phyloP scores from a whole-genome alignment of 92 coral and sea anemone species.

The Palythoa grandiflora region DNA sequence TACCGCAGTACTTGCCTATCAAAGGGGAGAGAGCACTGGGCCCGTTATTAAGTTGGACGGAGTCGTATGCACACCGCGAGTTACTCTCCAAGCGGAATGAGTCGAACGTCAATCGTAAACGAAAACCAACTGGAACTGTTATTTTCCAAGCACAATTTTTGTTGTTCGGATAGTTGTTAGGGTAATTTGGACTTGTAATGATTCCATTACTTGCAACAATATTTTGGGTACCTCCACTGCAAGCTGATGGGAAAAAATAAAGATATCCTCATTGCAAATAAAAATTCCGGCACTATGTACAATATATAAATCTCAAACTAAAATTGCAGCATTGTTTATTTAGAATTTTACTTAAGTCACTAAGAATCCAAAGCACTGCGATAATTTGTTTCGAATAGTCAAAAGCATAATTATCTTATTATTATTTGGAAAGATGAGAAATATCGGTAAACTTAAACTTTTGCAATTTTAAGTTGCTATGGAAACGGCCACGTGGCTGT shows the following conservation, averaged over 20 bases:
- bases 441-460: too few relatives aligned
- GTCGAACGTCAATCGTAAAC: conserved; percentile 35
- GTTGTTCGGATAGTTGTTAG: conserved; percentile 30
- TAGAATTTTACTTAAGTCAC: too few relatives aligned
- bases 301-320: too few relatives aligned
- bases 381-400: too few relatives aligned
- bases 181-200: conserved; percentile 40
- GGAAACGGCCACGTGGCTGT: too few relatives aligned
- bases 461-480: too few relatives aligned
- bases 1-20: neutral
- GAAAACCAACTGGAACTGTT: conserved; percentile 32
- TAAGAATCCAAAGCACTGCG: too few relatives aligned
- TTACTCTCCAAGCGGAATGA: conserved; percentile 36
- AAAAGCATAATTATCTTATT: too few relatives aligned
- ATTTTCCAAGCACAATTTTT: conserved; percentile 46
- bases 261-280: too few relatives aligned
- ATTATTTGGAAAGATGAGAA: too few relatives aligned
- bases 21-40: neutral
- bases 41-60: neutral
- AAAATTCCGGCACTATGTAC: too few relatives aligned
- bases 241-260: neutral
- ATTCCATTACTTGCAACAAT: neutral
- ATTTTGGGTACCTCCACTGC: neutral
- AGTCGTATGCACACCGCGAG: conserved; percentile 53
- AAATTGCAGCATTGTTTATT: too few relatives aligned